A percentile compares a stretch with the other conserved stretches of the same genome.
Evolutionary conservation across 53 echinoderm and acorn worm genomes (phyloP).

Genomic region (Arbacia lixula): DNA sequence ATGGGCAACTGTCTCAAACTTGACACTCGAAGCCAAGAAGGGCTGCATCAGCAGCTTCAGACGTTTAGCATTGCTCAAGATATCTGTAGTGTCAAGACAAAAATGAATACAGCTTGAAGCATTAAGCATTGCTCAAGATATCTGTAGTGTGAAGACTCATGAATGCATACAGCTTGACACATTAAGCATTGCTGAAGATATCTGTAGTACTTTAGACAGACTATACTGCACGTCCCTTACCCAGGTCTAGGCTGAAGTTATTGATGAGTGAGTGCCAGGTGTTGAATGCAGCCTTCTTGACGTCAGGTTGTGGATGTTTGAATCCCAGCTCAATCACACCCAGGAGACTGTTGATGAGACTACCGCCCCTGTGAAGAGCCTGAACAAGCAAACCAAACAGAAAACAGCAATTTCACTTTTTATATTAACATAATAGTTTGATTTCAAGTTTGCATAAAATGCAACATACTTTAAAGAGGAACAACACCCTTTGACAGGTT

Average conservation of each 20-base stretch:
- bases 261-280: conserved; percentile 90
- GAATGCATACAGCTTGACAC: too few relatives aligned
- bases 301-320: conserved; percentile 77
- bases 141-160: too few relatives aligned
- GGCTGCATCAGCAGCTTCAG: conserved; percentile 95
- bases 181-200: too few relatives aligned
- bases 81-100: too few relatives aligned
- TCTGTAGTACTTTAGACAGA: too few relatives aligned
- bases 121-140: too few relatives aligned
- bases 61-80: conserved; percentile 89
- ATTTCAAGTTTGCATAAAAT: too few relatives aligned
- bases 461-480: background rate
- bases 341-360: conserved; percentile 88
- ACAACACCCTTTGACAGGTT: background rate
- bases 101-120: too few relatives aligned
- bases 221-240: too few relatives aligned
- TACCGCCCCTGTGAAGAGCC: conserved; percentile 90
- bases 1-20: conserved; percentile 76
- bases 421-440: too few relatives aligned
- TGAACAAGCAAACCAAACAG: conserved; percentile 3
- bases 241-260: conserved; percentile 89
- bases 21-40: conserved; percentile 72
- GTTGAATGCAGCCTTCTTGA: conserved; percentile 79
- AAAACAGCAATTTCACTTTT: too few relatives aligned
- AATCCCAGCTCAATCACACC: conserved; percentile 93